Conservation (phyloP, 2,797 vertebrate genomes). For the Cyprinodon diabolis region DNA sequence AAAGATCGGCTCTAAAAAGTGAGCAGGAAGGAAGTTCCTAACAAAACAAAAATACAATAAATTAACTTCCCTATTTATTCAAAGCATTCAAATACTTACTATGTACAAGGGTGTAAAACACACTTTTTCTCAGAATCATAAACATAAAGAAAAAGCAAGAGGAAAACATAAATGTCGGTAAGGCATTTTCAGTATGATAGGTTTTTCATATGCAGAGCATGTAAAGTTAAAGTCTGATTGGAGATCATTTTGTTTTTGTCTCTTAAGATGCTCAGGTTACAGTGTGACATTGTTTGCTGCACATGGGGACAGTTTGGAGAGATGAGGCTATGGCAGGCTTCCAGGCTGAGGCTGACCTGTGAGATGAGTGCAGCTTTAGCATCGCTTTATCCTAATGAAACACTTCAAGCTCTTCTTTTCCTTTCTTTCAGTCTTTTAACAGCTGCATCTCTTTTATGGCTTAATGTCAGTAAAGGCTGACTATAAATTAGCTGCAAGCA, state of each 20-base stretch:
- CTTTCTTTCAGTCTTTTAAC: neutral
- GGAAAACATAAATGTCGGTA: neutral
- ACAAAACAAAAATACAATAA: neutral
- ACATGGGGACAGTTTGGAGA: conserved; percentile 9
- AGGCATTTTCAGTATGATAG: neutral
- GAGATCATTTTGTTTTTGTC: neutral
- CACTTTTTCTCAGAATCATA: neutral
- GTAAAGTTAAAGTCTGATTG: neutral
- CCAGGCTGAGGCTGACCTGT: conserved; percentile 42
- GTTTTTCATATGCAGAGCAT: neutral
- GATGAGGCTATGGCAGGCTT: conserved; percentile 25
- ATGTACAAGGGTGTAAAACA: neutral
- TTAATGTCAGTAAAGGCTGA: neutral
- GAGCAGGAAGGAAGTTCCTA: no score
- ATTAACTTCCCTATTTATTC: neutral
- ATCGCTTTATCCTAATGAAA: conserved; percentile 29
- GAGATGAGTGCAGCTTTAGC: conserved; percentile 9
- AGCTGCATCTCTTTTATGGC: conserved; percentile 6
- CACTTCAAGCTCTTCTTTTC: conserved; percentile 15
- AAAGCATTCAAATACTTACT: neutral
- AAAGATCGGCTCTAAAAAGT: neutral
- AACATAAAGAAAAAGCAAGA: neutral
- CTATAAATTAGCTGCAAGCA: neutral
- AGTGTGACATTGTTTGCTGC: conserved; percentile 19
- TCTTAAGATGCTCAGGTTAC: conserved; percentile 26